Percentiles rank a stretch among this genome's conserved stretches.
Evolutionary conservation across 2,113 vertebrate genomes (phyloP).

Genomic region (Charina bottae): DNA sequence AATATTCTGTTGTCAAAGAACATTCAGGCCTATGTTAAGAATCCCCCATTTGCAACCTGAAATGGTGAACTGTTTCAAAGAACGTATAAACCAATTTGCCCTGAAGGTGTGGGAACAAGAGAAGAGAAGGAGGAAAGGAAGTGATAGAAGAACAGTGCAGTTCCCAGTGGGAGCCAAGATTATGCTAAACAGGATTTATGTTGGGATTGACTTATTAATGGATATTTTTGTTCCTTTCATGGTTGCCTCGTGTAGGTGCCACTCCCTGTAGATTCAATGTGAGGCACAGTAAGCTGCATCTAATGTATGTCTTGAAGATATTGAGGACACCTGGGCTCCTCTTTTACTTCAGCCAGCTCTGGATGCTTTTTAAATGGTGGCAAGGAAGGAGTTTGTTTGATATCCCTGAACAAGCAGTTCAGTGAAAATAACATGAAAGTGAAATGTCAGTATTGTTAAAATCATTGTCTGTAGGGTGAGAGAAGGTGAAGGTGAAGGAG

Average conservation of each 20-base stretch:
- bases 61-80: not conserved
- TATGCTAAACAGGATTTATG: not conserved
- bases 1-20: not conserved
- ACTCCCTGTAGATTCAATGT: not conserved
- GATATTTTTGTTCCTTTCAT: not conserved
- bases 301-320: not conserved
- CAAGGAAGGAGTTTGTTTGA: not conserved
- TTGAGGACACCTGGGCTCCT: not conserved
- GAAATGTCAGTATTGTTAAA: slow-evolving; percentile 17
- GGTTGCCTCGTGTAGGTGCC: not conserved
- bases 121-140: not conserved
- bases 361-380: not conserved
- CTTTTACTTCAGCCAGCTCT: not conserved
- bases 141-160: no score
- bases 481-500: not conserved
- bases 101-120: not conserved
- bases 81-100: not conserved
- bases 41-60: not conserved
- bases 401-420: not conserved
- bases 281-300: not conserved
- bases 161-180: not conserved
- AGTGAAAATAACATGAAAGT: not conserved
- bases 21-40: not conserved
- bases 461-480: not conserved
- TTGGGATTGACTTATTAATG: not conserved